phyloP scores from a whole-genome alignment of 1,140 invertebrate species.

The Paracyclopina nana region DNA sequence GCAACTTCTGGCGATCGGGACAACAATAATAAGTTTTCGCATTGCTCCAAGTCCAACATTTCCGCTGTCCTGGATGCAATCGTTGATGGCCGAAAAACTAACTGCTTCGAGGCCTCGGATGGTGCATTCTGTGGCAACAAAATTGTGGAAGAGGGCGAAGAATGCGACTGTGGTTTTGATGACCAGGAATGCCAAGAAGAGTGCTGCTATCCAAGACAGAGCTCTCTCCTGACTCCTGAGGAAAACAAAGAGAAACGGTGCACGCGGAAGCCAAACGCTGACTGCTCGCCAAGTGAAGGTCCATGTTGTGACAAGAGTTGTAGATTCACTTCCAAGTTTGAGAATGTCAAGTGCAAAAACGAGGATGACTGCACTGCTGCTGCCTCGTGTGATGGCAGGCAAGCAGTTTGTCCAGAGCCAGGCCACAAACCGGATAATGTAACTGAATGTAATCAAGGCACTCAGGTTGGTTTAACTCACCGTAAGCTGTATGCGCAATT shows the following conservation, averaged over 20 bases:
- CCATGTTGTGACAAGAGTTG: constrained; percentile 77
- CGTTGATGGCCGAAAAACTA: constrained; percentile 69
- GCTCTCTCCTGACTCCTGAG: constrained; percentile 33
- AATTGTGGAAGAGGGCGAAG: constrained; percentile 89
- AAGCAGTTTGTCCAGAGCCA: constrained; percentile 63
- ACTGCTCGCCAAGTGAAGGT: constrained; percentile 88
- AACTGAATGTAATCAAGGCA: constrained; percentile 62
- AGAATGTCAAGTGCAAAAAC: constrained; percentile 40
- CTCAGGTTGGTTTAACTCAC: constrained; percentile 31
- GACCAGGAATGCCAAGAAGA: constrained; percentile 72
- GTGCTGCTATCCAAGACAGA: constrained; percentile 75
- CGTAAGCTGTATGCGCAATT: constrained; percentile 2
- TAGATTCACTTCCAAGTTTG: constrained; percentile 42
- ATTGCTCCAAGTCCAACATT: constrained; percentile 84
- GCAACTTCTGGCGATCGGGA: constrained; percentile 79
- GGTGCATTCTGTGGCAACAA: constrained; percentile 98
- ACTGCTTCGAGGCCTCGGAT: constrained; percentile 76
- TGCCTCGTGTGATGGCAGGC: constrained; percentile 62
- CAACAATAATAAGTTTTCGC: constrained; percentile 86
- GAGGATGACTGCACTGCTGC: constrained; percentile 71
- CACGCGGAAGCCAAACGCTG: constrained; percentile 44
- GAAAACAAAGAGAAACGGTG: constrained; percentile 54
- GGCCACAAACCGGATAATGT: constrained; percentile 45
- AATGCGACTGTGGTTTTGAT: constrained; percentile 97
- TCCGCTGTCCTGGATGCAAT: constrained; percentile 80